Evolutionary conservation across 1,140 invertebrate species (phyloP).

Genomic region (Augochlora pura): DNA sequence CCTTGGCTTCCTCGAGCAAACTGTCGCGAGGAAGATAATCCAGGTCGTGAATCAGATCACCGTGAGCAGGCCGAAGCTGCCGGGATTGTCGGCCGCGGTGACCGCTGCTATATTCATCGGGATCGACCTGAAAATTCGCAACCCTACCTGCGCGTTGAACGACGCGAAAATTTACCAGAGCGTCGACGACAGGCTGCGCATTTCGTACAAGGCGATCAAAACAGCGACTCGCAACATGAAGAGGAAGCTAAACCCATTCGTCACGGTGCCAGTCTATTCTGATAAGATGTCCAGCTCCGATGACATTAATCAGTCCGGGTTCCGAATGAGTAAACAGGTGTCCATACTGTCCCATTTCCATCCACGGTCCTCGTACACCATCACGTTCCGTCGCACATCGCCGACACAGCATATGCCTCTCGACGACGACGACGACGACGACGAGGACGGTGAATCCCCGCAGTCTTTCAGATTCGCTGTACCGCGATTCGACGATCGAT

Average conservation of each 20-base stretch:
- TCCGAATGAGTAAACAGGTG: not conserved
- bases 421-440: not conserved
- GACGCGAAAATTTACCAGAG: constrained; percentile 72
- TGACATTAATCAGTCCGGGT: accelerated
- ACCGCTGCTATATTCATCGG: constrained; percentile 81
- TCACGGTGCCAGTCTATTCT: not conserved
- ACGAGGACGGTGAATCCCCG: not conserved
- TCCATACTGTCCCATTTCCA: not conserved
- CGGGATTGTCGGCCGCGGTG: constrained; percentile 76
- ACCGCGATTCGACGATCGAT: not conserved
- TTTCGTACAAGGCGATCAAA: constrained; percentile 72
- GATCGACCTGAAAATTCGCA: constrained; percentile 81
- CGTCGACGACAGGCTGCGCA: constrained; percentile 72
- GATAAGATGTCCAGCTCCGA: accelerated
- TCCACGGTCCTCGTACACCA: not conserved
- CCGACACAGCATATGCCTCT: constrained; percentile 36
- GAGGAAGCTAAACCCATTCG: constrained; percentile 29
- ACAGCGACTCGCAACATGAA: constrained; percentile 36
- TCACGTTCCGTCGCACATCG: constrained; percentile 50
- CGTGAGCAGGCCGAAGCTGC: constrained; percentile 81
- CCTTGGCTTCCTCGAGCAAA: constrained; percentile 82
- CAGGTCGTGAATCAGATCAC: constrained; percentile 79
- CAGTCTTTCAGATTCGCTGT: not conserved
- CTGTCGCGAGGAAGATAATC: constrained; percentile 78
- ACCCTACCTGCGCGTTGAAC: constrained; percentile 63